Conservation (phyloP, 1,140 invertebrate species). For the Melipona quadrifasciata region DNA sequence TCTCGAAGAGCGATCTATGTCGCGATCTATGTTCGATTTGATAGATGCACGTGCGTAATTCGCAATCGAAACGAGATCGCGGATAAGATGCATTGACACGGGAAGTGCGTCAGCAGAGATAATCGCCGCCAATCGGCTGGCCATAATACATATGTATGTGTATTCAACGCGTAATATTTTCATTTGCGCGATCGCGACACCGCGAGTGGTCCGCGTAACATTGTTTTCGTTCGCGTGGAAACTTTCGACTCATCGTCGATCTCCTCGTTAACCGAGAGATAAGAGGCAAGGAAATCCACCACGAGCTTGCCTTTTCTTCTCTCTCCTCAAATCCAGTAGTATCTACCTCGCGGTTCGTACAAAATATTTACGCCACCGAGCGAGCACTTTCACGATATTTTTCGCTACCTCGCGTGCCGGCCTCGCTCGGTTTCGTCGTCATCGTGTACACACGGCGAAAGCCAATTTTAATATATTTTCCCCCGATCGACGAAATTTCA, state of each 20-base stretch:
- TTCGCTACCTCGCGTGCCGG: conserved; percentile 19
- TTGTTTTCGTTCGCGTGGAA: conserved; percentile 28
- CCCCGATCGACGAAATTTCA: too few species aligned
- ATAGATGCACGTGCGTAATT: not conserved
- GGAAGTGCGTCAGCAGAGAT: not conserved
- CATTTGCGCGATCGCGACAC: not conserved
- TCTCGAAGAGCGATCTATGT: not conserved
- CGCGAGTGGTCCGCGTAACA: not conserved
- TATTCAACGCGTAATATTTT: conserved; percentile 18
- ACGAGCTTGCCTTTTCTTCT: not conserved
- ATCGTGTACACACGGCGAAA: not conserved
- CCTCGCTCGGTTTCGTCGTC: not conserved
- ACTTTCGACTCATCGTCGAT: conserved; percentile 21
- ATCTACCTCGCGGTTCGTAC: conserved; percentile 1
- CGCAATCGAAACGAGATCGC: not conserved
- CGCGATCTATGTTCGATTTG: too few species aligned
- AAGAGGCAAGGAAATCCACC: not conserved
- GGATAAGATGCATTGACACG: not conserved
- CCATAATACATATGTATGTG: too few species aligned
- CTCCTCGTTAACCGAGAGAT: conserved; percentile 2
- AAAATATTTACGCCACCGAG: conserved; percentile 32
- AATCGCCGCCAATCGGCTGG: not conserved
- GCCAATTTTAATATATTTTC: conserved; percentile 12
- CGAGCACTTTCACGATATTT: conserved; percentile 27
- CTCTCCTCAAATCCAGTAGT: not conserved